Percentiles rank a stretch among this genome's conserved stretches.
phyloP scores from a whole-genome alignment of 2,113 vertebrate genomes.

The Dipodomys stephensi region DNA sequence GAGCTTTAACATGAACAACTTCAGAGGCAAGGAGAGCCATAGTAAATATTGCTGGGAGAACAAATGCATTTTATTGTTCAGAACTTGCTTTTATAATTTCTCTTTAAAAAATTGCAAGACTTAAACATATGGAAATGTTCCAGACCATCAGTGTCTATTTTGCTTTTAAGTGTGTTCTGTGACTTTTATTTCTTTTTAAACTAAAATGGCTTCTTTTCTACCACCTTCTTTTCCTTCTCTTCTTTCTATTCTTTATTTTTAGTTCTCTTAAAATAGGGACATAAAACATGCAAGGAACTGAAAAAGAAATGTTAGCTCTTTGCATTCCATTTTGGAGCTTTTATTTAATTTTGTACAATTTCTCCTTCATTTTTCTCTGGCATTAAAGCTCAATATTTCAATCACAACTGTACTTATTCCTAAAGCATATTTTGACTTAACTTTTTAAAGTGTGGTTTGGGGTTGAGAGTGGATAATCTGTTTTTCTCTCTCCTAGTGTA shows the following conservation, averaged over 20 bases:
- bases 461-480: constrained; percentile 3
- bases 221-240: background rate
- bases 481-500: background rate
- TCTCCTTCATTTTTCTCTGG: constrained; percentile 59
- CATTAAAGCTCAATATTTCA: background rate
- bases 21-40: constrained; percentile 2
- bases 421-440: constrained; percentile 60
- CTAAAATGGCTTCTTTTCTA: background rate
- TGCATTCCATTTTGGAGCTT: constrained; percentile 31
- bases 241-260: background rate
- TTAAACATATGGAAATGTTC: background rate
- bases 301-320: constrained; percentile 55
- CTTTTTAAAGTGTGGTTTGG: background rate
- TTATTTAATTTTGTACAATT: constrained; percentile 46
- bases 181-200: background rate
- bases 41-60: background rate
- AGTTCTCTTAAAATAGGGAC: constrained; percentile 14
- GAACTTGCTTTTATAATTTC: constrained; percentile 54
- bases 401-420: constrained; percentile 36
- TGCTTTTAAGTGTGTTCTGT: constrained; percentile 23
- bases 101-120: constrained; percentile 7
- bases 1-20: background rate
- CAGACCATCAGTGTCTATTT: background rate
- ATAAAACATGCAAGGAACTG: background rate
- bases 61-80: constrained; percentile 32